Percentiles rank a stretch among this genome's conserved stretches.
phyloP scores from a whole-genome alignment of 2,888 invertebrate genomes.

The Clepsis dumicolana region DNA sequence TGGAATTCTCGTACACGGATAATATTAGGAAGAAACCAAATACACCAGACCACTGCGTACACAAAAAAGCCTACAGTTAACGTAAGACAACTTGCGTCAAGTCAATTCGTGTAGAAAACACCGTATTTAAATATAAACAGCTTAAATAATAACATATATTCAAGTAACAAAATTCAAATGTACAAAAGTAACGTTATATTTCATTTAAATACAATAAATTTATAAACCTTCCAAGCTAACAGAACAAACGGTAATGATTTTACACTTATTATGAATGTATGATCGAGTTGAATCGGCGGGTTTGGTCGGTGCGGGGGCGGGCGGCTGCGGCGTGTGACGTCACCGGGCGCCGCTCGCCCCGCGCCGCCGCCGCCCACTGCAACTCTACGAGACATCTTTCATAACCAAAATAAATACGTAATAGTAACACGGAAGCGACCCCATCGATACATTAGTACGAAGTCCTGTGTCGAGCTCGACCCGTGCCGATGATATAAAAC shows the following conservation, averaged over 20 bases:
- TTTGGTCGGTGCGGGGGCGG: conserved; percentile 14
- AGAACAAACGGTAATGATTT: conserved; percentile 72
- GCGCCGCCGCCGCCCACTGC: conserved; percentile 50
- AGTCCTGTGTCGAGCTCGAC: conserved; percentile 59
- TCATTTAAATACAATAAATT: conserved; percentile 76
- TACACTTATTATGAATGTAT: conserved; percentile 33
- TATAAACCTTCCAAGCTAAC: conserved; percentile 78
- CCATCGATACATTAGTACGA: conserved; percentile 59
- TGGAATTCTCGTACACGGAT: conserved; percentile 76
- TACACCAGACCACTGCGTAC: conserved; percentile 80
- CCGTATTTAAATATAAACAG: conserved; percentile 81
- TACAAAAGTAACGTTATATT: conserved; percentile 84
- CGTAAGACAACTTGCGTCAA: conserved; percentile 77
- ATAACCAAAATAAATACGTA: conserved; percentile 75
- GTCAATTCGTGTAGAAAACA: conserved; percentile 80
- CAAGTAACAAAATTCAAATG: conserved; percentile 83
- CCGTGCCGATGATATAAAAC: conserved; percentile 63
- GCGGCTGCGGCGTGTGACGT: conserved; percentile 32
- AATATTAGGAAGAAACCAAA: conserved; percentile 79
- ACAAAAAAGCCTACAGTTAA: conserved; percentile 76
- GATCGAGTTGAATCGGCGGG: conserved; percentile 21
- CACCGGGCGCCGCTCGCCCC: conserved; percentile 46
- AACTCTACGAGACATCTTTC: conserved; percentile 54
- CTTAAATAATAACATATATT: conserved; percentile 83
- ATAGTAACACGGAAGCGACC: conserved; percentile 66